phyloP scores from a whole-genome alignment of 2,888 invertebrate species.

The Tenodera sinensis region DNA sequence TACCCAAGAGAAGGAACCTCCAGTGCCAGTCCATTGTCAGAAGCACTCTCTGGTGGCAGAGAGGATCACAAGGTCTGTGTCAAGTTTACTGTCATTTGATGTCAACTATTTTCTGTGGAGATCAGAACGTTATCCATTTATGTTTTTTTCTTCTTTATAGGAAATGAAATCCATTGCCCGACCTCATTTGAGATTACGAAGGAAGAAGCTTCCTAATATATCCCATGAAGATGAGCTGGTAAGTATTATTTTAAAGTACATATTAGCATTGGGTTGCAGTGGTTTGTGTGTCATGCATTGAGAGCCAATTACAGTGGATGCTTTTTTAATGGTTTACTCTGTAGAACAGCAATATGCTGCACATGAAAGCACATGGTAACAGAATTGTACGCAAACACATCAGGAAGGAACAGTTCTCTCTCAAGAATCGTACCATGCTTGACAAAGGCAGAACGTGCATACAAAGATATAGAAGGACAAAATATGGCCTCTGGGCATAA shows the following conservation, averaged over 20 bases:
- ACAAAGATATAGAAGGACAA: too few relatives aligned
- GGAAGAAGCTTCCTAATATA: not conserved
- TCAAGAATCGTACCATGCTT: too few relatives aligned
- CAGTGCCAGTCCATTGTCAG: constrained; percentile 37
- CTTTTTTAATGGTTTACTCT: too few relatives aligned
- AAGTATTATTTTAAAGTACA: constrained; percentile 20
- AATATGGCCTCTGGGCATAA: too few relatives aligned
- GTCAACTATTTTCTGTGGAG: not conserved
- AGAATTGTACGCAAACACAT: too few relatives aligned
- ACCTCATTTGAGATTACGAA: constrained; percentile 12
- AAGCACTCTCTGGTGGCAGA: constrained; percentile 42
- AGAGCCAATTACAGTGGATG: too few relatives aligned
- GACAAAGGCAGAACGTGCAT: too few relatives aligned
- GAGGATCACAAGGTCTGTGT: constrained; percentile 41
- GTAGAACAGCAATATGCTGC: too few relatives aligned
- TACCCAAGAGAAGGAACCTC: constrained; percentile 32
- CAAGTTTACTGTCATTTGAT: not conserved
- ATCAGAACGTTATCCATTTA: not conserved
- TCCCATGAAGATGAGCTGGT: constrained; percentile 27
- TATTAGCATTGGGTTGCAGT: too few relatives aligned
- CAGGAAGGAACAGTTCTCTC: too few relatives aligned
- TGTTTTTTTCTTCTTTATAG: constrained; percentile 21
- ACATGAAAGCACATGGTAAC: too few relatives aligned
- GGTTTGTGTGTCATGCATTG: too few relatives aligned
- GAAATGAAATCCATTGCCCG: constrained; percentile 29